Base-by-base conservation (phyloP, 2,888 invertebrate genomes). In the Automeris io region DNA sequence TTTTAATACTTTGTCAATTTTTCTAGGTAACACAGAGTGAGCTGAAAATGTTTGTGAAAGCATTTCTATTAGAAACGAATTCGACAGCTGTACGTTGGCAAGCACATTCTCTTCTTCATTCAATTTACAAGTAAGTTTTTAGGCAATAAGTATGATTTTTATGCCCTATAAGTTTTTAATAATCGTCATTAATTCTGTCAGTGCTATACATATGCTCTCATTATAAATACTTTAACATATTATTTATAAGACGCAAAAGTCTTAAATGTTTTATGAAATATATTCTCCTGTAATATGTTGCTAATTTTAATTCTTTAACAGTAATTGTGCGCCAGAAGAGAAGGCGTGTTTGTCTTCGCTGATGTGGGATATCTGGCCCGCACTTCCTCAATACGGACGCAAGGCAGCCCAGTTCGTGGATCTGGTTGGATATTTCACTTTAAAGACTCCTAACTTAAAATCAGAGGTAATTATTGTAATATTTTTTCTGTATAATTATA, bases 341-440 rank as follows among this genome's bases (percentile, higher is more conserved):
- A 95, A 96, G 63, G 93, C 95, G 52, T 87, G 88, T 1, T 71
- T 98, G 19, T 88, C 98, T 6, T 93, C 94, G 35, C 85, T 96
- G 19, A 82, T 98, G 61, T 98, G 98, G 98, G 90, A 91, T 32
- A 85, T 98, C 48, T 98, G 98, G 97, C 95, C 96, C 1, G 86
- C 94, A 33, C 83, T 98, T 39, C 95, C 97, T 1, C 91, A 93
- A 39, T 97, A 96, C 68, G 99, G 99, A 0, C 90, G 95, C 2
- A 95, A 98, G 73, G 97, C 98, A 0, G 94, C 96, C 0, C 98
- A 99, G 74, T 98, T 98, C 79, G 97, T 98, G 0, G 99, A 99
- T 73, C 88, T 99, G 0, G 89, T 99, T 4, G 98, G 98, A 0
- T 98, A 96, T 75, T 95, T 98, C 67, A 95, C 97, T 0, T 88